Evolutionary conservation across 2,113 vertebrate genomes (phyloP), one percentile per base, ranked within the genome.

Genomic region (Carassius gibelio): DNA sequence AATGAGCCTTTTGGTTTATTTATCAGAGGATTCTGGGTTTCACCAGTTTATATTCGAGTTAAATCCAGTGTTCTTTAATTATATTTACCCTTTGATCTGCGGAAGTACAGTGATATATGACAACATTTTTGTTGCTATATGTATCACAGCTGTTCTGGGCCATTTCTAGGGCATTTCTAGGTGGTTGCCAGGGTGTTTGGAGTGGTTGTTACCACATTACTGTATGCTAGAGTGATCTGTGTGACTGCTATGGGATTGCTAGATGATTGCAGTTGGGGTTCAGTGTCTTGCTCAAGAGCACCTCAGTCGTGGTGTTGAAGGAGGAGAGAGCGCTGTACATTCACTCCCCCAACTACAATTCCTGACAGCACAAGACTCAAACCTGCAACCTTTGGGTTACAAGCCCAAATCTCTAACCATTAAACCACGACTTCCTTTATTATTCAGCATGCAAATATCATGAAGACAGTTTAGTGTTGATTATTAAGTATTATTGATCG

Each of bases 1-100:
- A 8, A 15, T 57, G 75, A 87, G 30, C 57, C 77, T 38, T 10
- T 50, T 21, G 76, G 45, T 74, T 85, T 50, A n/a, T 52, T 62
- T 62, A 62, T 36, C 36, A 62, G 11, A 61, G 9, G 15, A 48
- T 59, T 38, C 11, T 21, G 30, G 26, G 64, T 59, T 79, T 62
- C 21, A 23, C 11, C 57, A n/a, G 42, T 13, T 57, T 57, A 38
- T 30, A 42, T 86, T 77, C 15, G 64, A 19, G 30, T 1, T 83
- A 69, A 86, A 81, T 68, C 42, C 38, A 48, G 36, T 45, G 55
- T 38, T 79, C 4, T 42, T 45, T 11, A 14, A 13, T 14, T 57
- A 36, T 30, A 57, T 57, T 57, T 59, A 48, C 45, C 15, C 52
- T 59, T 59, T 77, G 52, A 57, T 59, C 52, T 57, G 17, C 4